Conservation (phyloP, 2,888 invertebrate genomes). For the Polylopha cassiicola region DNA sequence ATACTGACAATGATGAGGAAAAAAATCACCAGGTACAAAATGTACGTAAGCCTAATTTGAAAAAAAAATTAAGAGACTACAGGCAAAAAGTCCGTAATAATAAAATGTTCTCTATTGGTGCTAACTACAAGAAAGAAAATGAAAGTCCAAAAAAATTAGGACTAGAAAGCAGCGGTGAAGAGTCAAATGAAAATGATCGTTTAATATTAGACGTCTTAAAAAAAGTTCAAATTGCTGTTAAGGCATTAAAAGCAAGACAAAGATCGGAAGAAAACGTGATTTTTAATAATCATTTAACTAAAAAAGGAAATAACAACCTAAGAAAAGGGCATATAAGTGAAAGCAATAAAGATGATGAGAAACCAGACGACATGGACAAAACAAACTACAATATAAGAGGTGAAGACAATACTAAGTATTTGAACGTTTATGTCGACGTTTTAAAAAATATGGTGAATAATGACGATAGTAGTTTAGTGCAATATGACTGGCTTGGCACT, state of each 20-base stretch:
- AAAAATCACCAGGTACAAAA: no score
- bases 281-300: background rate
- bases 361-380: no score
- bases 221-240: no score
- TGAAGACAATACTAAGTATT: no score
- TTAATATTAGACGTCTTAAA: no score
- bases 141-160: constrained; percentile 29
- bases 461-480: constrained; percentile 35
- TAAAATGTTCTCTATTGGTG: no score
- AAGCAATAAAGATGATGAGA: background rate
- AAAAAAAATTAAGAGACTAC: constrained; percentile 21
- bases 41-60: no score
- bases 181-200: constrained; percentile 2
- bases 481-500: constrained; percentile 55
- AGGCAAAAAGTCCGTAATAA: no score
- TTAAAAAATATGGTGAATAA: constrained; percentile 44
- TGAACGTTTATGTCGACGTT: constrained; percentile 36
- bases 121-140: constrained; percentile 38
- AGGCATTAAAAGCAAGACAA: no score
- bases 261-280: no score
- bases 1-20: no score
- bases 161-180: constrained; percentile 14
- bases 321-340: background rate
- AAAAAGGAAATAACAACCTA: background rate
- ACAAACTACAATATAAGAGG: no score